Base-by-base conservation (phyloP, 2,888 invertebrate species). In the Trichacis sp. region DNA sequence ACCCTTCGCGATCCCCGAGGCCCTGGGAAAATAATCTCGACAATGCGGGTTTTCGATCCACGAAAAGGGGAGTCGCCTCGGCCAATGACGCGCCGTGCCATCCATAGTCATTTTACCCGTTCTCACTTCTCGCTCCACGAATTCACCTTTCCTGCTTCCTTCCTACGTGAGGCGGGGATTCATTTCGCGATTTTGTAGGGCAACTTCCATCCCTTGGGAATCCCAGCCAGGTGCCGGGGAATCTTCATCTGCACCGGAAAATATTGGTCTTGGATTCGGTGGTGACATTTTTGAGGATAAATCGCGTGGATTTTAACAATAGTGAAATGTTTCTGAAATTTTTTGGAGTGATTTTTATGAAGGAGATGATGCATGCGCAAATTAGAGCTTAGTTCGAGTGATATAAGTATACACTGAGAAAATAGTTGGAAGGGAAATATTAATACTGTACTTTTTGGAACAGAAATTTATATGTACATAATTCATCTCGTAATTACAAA, bases 11-110 rank as follows among this genome's bases (percentile, higher is more conserved):
- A 14, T 33, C 33, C 45, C 68, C 74, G 71, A 70, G 73, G 71
- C 75, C 77, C 76, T 80, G 80, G 79, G 80, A 80, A 80, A 80
- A 78, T 78, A 73, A 72, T 67, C 60, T 24, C 57, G 60, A 74
- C 76, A 74, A 76, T 76, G 72, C 71, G 54, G 43, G 61, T 48
- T 49, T 57, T 58, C 48, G 52, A 47, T 58, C 38, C 36, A 3
- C 36, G 36, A 60, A 48, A 47, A 45, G 62, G 59, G 59, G 50
- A 51, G 29, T 19, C 36, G 19, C 46, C n/a, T 46, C 15, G 46
- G 36, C n/a, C n/a, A n/a, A n/a, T n/a, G n/a, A n/a, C n/a, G 50
- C 18, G 47, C 38, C 47, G 54, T 57, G 60, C 63, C 51, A 56
- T 57, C 57, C 59, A 49, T 46, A 20, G 59, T 49, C 56, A 59